These are phyloP conservation scores for Erethizon dorsatum DNA, from an alignment of 2,797 vertebrate species.

Conservation along the genomic window DNA sequence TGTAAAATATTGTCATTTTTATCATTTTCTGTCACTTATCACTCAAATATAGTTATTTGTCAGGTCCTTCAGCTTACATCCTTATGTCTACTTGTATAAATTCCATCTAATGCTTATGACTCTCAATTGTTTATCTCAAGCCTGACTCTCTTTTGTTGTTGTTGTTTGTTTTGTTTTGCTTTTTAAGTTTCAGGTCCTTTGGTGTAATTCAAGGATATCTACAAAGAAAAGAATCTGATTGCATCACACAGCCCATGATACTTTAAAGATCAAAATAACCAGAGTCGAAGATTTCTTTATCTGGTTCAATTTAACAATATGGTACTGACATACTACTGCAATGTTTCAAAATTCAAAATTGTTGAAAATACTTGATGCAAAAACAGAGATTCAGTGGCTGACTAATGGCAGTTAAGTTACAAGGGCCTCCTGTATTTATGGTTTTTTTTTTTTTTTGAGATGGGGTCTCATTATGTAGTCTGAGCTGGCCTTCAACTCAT, in stretches of 20 bases:
- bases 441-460: background rate
- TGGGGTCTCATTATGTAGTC: background rate
- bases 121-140: background rate
- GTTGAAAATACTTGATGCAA: constrained; percentile 74
- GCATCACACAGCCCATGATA: constrained; percentile 86
- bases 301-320: constrained; percentile 82
- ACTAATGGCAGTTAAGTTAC: constrained; percentile 80
- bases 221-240: constrained; percentile 89
- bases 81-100: background rate
- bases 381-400: constrained; percentile 83
- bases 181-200: constrained; percentile 89
- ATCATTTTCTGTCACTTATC: background rate
- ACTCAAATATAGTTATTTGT: background rate
- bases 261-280: constrained; percentile 83
- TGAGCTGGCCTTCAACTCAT: background rate
- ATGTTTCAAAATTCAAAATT: constrained; percentile 74
- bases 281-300: constrained; percentile 85
- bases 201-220: constrained; percentile 89
- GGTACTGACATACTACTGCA: constrained; percentile 71
- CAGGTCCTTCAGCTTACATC: background rate
- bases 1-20: background rate
- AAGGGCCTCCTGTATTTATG: constrained; percentile 43
- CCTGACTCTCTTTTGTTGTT: background rate
- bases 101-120: background rate
- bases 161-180: no score